Conservation (phyloP, 2,113 vertebrate genomes). For the Microtus pennsylvanicus region DNA sequence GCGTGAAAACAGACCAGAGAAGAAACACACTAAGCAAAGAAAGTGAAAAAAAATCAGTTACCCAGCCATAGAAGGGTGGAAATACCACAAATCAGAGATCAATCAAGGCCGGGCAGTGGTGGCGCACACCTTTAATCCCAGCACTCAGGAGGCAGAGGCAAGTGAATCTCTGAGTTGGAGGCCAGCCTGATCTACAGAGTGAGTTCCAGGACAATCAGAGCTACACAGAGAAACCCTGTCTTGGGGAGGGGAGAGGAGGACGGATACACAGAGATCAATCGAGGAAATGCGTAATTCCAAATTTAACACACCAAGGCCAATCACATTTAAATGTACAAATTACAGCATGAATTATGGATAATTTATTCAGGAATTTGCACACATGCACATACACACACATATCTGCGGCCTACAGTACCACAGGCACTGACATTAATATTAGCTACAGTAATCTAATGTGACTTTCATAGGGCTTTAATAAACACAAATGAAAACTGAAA, state of each 20-base stretch:
- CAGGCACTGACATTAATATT: neutral
- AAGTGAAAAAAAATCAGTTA: neutral
- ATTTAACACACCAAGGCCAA: slow-evolving; percentile 7
- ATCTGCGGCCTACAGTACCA: neutral
- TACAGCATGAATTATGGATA: neutral
- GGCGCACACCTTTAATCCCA: neutral
- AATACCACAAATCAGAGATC: neutral
- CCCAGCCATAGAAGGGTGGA: neutral
- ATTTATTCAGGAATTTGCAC: slow-evolving; percentile 7
- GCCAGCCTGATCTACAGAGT: neutral
- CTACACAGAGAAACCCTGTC: neutral
- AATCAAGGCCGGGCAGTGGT: neutral
- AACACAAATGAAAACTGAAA: neutral
- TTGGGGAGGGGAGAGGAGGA: neutral
- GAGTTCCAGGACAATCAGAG: neutral
- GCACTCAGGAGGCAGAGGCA: neutral
- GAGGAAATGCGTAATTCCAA: neutral
- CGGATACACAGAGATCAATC: neutral
- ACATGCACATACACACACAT: neutral
- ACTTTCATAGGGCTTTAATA: neutral
- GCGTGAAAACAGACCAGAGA: neutral
- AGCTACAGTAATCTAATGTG: slow-evolving; percentile 9
- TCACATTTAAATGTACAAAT: slow-evolving; percentile 6
- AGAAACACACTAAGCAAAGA: neutral
- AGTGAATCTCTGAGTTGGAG: neutral